Base-by-base conservation (phyloP, 2,888 invertebrate genomes). In the Ichneumoninae sp. region DNA sequence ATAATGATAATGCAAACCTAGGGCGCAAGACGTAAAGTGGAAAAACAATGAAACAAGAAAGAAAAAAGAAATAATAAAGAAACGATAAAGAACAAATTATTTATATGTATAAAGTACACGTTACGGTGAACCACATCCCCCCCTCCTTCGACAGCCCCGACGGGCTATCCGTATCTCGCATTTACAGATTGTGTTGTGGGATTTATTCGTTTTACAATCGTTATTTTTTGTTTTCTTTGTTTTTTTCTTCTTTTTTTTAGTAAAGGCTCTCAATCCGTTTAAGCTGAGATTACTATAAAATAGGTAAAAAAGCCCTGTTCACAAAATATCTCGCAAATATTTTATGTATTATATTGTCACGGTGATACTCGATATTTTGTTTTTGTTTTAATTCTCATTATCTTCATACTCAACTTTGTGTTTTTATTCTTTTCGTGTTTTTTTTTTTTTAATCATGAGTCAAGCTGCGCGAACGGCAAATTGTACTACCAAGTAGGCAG, bases 301-400 rank as follows among this genome's bases (percentile, higher is more conserved):
- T 91, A 91, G 90, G 88, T 91, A 90, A 91, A 91, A 91, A 91
- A 91, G 90, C 90, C 88, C 89, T 90, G 88, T 89, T 91, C 90
- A 90, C 90, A 91, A 91, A 91, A 91, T 91, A 90, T 90, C 86
- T 90, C 88, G 89, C 89, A 90, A 90, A 90, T 89, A 88, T 90
- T 81, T 85, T 86, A 90, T 90, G 89, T 90, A 87, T 87, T 89
- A 91, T 91, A 91, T 91, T 91, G 91, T 91, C 91, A 90, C 89
- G 89, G 86, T 90, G 88, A 87, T 89, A 86, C 80, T 81, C 79
- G 75, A 80, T 84, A 60, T 50, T 78, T 68, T 72, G 70, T 68
- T 57, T 77, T 54, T 72, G 62, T 75, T 69, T 75, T 76, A 44
- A 71, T 68, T 72, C 33, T 62, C 50, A 65, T 57, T 79, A 50